Conservation (phyloP, 2,888 invertebrate genomes). For the Anoplius nigerrimus region DNA sequence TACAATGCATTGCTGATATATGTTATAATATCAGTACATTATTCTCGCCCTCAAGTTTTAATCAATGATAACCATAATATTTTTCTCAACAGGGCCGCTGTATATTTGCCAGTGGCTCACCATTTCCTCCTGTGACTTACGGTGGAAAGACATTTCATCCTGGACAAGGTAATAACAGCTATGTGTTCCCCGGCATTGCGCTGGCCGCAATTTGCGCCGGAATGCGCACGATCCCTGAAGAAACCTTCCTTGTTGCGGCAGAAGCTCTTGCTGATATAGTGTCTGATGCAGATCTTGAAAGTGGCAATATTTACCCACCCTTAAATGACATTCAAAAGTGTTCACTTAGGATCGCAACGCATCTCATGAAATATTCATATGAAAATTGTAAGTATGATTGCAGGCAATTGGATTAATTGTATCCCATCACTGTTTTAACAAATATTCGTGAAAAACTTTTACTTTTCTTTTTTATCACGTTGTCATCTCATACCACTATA, state of each 20-base stretch:
- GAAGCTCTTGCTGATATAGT: slow-evolving; percentile 90
- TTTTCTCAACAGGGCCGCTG: slow-evolving; percentile 85
- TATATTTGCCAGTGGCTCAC: slow-evolving; percentile 97
- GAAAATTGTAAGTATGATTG: slow-evolving; percentile 78
- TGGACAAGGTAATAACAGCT: slow-evolving; percentile 98
- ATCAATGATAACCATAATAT: slow-evolving; percentile 5
- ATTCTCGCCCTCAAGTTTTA: too few relatives aligned
- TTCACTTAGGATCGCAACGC: slow-evolving; percentile 90
- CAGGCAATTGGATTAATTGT: too few relatives aligned
- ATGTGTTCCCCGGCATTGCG: slow-evolving; percentile 97
- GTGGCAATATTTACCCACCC: slow-evolving; percentile 95
- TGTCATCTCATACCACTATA: too few relatives aligned
- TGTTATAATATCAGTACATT: too few relatives aligned
- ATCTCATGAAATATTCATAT: slow-evolving; percentile 89
- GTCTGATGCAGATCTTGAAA: slow-evolving; percentile 85
- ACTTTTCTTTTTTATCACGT: not conserved
- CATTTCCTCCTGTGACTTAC: slow-evolving; percentile 90
- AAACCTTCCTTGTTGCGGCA: slow-evolving; percentile 93
- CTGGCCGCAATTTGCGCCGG: slow-evolving; percentile 93
- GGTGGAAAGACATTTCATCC: slow-evolving; percentile 89
- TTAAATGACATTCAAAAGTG: slow-evolving; percentile 88
- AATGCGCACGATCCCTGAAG: slow-evolving; percentile 92
- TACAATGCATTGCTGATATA: too few relatives aligned
- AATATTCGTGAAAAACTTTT: not conserved
- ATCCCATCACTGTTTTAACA: not conserved